A percentile compares a stretch with the other conserved stretches of the same genome.
Conservation (phyloP, 2,113 vertebrate genomes). For the Axis porcinus region DNA sequence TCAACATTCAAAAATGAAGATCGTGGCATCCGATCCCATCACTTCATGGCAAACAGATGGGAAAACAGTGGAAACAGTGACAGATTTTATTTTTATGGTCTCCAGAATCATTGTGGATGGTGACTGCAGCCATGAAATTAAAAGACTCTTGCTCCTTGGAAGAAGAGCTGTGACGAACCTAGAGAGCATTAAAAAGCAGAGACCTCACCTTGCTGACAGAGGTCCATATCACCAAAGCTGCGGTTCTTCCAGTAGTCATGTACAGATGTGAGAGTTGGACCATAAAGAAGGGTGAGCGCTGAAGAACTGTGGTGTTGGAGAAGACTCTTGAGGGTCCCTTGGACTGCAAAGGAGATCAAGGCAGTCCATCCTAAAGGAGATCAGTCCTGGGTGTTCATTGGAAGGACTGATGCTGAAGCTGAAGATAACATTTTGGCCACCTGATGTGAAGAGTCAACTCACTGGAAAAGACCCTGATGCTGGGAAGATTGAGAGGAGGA, state of each 20-base stretch:
- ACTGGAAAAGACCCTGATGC: neutral
- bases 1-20: neutral
- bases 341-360: neutral
- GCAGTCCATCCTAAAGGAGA: neutral
- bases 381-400: neutral
- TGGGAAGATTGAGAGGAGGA: neutral
- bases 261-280: rapidly evolving
- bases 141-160: neutral
- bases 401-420: neutral
- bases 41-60: neutral
- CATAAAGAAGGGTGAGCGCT: neutral
- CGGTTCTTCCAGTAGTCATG: neutral
- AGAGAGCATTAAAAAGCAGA: neutral
- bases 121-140: neutral
- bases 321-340: neutral
- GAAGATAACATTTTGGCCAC: neutral
- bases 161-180: neutral
- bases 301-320: neutral
- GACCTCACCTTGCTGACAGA: neutral
- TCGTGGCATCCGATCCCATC: neutral
- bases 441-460: neutral
- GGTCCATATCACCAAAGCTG: neutral
- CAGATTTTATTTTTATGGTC: neutral
- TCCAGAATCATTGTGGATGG: neutral
- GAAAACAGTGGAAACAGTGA: neutral